Base-by-base conservation (phyloP, 2,888 invertebrate genomes). In the Slavum lentiscoides region DNA sequence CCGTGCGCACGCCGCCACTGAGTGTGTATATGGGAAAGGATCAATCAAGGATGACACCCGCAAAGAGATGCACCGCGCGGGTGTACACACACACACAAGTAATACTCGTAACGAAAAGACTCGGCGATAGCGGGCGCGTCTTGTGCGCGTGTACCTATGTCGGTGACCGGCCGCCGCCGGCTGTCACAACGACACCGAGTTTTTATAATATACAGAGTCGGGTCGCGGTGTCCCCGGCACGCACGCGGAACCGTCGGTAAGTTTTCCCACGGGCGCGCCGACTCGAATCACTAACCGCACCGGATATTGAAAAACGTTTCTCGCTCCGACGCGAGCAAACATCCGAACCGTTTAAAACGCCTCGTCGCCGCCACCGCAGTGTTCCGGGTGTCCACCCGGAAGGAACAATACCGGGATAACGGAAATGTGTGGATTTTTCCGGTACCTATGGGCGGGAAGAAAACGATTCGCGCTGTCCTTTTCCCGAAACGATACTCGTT, bases 231-330 rank as follows among this genome's bases (percentile, higher is more conserved):
- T 61, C 21, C 6, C 61, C 21, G 5, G 8, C 61, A n/a, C 59
- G 39, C n/a, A 37, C 39, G 62, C 58, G 49, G 62, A 66, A 74
- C 66, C 39, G 37, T 30, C 30, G 30, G 19, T 23, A 30, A 21
- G 75, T 70, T 80, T 55, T 80, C 77, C 77, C 77, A 80, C 77
- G 77, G 53, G 55, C 75, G 62, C 74, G 70, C 70, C 77, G 77
- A 70, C 43, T 61, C 77, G 77, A 64, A 80, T 70, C 77, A 37
- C 69, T 69, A 77, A 80, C 77, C 77, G 70, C 77, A 69, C 53
- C 77, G 77, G 77, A 80, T 80, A 72, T 80, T 49, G 77, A 64
- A 55, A 80, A 77, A 61, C 69, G 69, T 62, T 76, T 68, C 76
- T 30, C 4, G 30, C 4, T 4, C 30, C 49, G 61, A 30, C 61